A percentile compares a stretch with the other conserved stretches of the same genome.
Conservation (phyloP, 2,888 invertebrate species). For the Idaea biselata region DNA sequence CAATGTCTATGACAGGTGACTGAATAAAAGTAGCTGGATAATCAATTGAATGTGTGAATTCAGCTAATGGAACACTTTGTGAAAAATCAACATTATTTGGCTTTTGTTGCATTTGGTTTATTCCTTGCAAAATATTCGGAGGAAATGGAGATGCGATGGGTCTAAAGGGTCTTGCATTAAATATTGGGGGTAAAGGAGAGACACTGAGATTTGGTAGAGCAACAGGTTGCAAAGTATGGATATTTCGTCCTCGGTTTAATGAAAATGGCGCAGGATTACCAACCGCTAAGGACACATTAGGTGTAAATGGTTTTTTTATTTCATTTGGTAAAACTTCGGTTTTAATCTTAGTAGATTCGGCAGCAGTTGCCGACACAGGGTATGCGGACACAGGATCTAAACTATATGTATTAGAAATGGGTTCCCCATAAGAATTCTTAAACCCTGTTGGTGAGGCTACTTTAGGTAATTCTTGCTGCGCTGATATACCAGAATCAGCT, state of each 20-base stretch:
- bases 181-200: slow-evolving; percentile 82
- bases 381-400: slow-evolving; percentile 51
- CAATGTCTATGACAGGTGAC: slow-evolving; percentile 84
- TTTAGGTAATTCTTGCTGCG: slow-evolving; percentile 60
- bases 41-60: slow-evolving; percentile 85
- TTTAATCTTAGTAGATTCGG: slow-evolving; percentile 67
- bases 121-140: slow-evolving; percentile 49
- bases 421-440: slow-evolving; percentile 72
- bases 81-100: slow-evolving; percentile 75
- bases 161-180: slow-evolving; percentile 81
- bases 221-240: slow-evolving; percentile 78
- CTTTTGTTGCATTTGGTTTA: slow-evolving; percentile 53
- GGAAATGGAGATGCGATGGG: slow-evolving; percentile 47
- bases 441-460: slow-evolving; percentile 59
- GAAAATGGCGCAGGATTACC: slow-evolving; percentile 71
- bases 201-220: slow-evolving; percentile 84
- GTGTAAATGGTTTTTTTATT: slow-evolving; percentile 34
- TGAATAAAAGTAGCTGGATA: slow-evolving; percentile 86
- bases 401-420: slow-evolving; percentile 54
- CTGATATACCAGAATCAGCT: slow-evolving; percentile 41
- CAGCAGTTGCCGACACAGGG: slow-evolving; percentile 62
- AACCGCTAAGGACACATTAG: slow-evolving; percentile 60
- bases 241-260: slow-evolving; percentile 68
- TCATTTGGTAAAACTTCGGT: slow-evolving; percentile 59
- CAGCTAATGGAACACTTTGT: slow-evolving; percentile 84